Evolutionary conservation across 2,797 vertebrate species (phyloP).

Genomic region (Euphonia xanthogaster): DNA sequence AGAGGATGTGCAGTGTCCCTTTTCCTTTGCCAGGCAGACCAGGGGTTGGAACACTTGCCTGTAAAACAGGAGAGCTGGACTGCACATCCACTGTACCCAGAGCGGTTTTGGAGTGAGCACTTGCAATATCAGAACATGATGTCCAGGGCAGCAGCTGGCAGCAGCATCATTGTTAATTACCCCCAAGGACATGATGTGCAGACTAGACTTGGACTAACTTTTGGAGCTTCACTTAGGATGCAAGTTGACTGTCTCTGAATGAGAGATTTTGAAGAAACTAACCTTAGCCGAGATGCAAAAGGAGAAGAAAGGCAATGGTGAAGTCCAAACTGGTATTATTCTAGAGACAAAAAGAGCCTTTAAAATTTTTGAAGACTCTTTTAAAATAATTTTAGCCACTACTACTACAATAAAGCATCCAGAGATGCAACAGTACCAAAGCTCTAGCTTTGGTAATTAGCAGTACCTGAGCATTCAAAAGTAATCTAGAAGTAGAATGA

Average conservation of each 20-base stretch:
- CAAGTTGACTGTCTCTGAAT: not conserved
- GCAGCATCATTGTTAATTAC: not conserved
- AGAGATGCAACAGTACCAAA: not conserved
- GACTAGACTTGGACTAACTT: not conserved
- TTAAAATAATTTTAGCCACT: not conserved
- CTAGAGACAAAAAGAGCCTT: not conserved
- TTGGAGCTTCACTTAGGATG: not conserved
- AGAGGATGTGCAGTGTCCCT: not conserved
- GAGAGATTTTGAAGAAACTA: not conserved
- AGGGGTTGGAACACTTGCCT: not conserved
- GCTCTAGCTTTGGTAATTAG: conserved; percentile 14
- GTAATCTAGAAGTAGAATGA: not conserved
- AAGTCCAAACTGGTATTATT: not conserved
- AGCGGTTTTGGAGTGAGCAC: fast-evolving
- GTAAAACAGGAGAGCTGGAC: not conserved
- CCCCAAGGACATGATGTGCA: not conserved
- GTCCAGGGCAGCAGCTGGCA: not conserved
- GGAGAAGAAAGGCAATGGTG: not conserved
- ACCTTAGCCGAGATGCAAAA: not conserved
- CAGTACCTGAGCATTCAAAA: not conserved
- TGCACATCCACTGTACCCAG: not conserved
- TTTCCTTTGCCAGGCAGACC: not conserved
- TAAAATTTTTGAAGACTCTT: not conserved
- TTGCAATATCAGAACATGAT: not conserved
- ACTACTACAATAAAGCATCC: not conserved